Evolutionary conservation across 2,113 vertebrate species (phyloP).

Genomic region (Ceyx cyanopectus): DNA sequence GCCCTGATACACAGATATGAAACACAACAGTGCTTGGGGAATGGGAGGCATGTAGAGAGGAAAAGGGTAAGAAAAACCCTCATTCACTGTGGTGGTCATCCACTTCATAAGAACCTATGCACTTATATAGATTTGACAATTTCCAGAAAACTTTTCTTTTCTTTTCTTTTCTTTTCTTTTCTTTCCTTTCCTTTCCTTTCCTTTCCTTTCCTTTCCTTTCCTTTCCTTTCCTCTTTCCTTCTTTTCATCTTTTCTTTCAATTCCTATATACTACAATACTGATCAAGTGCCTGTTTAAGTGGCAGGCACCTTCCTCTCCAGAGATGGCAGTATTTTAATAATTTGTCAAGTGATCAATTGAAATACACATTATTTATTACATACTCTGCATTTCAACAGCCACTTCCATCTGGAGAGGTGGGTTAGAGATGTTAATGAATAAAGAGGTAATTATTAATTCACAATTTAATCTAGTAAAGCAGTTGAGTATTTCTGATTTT

Average conservation of each 20-base stretch:
- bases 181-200: neutral
- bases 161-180: neutral
- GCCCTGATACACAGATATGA: neutral
- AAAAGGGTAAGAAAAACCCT: neutral
- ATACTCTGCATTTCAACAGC: slow-evolving; percentile 48
- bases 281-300: slow-evolving; percentile 5
- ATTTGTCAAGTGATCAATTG: slow-evolving; percentile 49
- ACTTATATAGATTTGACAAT: neutral
- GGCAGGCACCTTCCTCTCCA: slow-evolving; percentile 4
- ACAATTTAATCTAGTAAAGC: slow-evolving; percentile 25
- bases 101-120: neutral
- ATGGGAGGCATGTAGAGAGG: neutral
- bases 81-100: neutral
- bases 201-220: neutral
- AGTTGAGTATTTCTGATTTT: slow-evolving; percentile 28
- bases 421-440: slow-evolving; percentile 41
- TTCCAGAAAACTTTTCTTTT: neutral
- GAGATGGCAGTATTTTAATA: slow-evolving; percentile 36
- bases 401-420: slow-evolving; percentile 35
- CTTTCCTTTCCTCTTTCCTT: neutral
- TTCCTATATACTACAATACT: neutral
- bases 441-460: slow-evolving; percentile 40
- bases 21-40: neutral
- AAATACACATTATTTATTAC: slow-evolving; percentile 55
- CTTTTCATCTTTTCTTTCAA: neutral